Evolutionary conservation across 2,797 vertebrate genomes (phyloP), one percentile per base, ranked within the genome.

Genomic region (Danio kyathit): DNA sequence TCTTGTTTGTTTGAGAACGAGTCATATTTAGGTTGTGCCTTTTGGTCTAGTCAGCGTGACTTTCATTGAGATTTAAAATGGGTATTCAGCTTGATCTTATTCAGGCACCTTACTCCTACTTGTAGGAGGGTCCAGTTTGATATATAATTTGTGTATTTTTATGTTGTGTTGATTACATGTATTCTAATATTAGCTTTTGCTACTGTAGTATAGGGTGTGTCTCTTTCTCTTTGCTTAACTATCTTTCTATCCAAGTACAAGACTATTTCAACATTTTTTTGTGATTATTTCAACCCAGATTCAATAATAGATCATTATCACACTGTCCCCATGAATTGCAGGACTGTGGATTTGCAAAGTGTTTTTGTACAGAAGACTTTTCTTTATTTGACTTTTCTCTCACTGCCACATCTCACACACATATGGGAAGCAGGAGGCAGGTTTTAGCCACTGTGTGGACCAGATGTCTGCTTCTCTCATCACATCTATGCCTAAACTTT

Each of bases 341-440:
- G 49, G 6, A 41, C 5, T 67, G 7, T 43, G n/a, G 5, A 48
- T 49, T 40, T 10, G 51, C 10, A 16, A 29, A 51, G 43, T 70
- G 43, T 40, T 16, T 66, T 16, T 65, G 76, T 40, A 12, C 14
- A 29, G 48, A 40, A 66, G 38, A 73, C 48, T 61, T 52, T 63
- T 73, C 49, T 65, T 46, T 84, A 65, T 86, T 87, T 84, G 73
- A 73, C 81, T 84, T 88, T 71, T 67, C 65, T 60, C 14, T 57
- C 44, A 59, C 65, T 63, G 80, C 71, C 74, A 83, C 63, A 86
- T 82, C 80, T 85, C 76, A n/a, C 82, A 78, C 59, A 52, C 51
- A 41, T 65, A 48, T 86, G 83, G 59, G 48, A 85, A 76, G 44
- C 65, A 57, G 73, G 73, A 63, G 17, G 56, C 64, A 40, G 10